phyloP scores from a whole-genome alignment of 2,888 invertebrate species.

The Ariolimax columbianus region DNA sequence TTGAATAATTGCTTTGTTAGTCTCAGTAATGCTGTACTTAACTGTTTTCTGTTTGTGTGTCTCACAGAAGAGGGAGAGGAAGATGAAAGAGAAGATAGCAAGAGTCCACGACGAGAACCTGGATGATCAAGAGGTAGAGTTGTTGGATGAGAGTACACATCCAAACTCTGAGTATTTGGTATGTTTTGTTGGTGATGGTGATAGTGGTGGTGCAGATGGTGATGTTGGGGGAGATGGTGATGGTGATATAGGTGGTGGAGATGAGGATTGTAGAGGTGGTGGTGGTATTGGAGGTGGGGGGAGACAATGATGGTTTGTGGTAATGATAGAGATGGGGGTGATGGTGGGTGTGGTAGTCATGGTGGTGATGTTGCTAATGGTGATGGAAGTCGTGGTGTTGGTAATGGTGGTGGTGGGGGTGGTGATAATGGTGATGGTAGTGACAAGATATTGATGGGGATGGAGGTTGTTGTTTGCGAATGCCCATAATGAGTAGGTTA shows the following conservation, averaged over 20 bases:
- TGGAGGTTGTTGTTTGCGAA: too few species aligned
- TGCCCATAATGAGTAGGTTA: too few species aligned
- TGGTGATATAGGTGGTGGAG: not conserved
- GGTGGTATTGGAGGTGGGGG: not conserved
- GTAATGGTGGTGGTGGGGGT: not conserved
- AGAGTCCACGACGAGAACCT: slow-evolving; percentile 71
- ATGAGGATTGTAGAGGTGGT: not conserved
- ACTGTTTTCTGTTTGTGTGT: not conserved
- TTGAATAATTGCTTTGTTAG: too few species aligned
- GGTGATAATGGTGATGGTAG: not conserved
- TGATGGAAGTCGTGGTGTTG: not conserved
- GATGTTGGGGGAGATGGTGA: not conserved
- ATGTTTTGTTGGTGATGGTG: slow-evolving; percentile 27
- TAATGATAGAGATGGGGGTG: not conserved
- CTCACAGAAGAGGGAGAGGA: slow-evolving; percentile 56
- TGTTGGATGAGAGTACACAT: slow-evolving; percentile 71
- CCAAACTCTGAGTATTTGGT: slow-evolving; percentile 60
- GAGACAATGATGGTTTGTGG: too few species aligned
- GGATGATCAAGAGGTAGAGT: slow-evolving; percentile 73
- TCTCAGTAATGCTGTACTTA: too few species aligned
- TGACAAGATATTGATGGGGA: too few species aligned
- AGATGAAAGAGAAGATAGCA: slow-evolving; percentile 64
- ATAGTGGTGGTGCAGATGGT: not conserved
- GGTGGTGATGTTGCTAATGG: not conserved
- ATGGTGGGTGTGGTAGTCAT: not conserved